phyloP scores from a whole-genome alignment of 1,140 invertebrate genomes.

The Eurosta solidaginis region DNA sequence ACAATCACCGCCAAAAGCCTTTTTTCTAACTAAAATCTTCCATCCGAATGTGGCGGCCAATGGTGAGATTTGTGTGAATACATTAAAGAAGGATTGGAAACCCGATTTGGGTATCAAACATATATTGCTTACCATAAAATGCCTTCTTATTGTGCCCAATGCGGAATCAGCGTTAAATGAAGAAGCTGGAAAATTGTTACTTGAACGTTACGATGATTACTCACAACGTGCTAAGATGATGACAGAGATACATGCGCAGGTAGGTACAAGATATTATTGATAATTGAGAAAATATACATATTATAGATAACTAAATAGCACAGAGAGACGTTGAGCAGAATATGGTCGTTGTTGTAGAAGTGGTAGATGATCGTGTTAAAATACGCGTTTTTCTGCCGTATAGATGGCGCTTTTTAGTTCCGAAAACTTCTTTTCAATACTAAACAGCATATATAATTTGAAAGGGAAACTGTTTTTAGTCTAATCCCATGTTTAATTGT shows the following conservation, averaged over 20 bases:
- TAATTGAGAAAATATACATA: neutral
- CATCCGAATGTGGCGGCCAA: slow-evolving; percentile 94
- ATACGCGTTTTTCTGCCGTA: too few relatives aligned
- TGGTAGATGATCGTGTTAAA: too few relatives aligned
- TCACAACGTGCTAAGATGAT: slow-evolving; percentile 88
- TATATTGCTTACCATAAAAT: slow-evolving; percentile 91
- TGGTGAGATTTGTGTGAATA: slow-evolving; percentile 98
- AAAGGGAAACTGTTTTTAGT: too few relatives aligned
- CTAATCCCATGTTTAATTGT: too few relatives aligned
- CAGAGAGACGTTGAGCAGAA: too few relatives aligned
- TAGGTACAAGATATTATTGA: slow-evolving; percentile 30
- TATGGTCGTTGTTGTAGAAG: too few relatives aligned
- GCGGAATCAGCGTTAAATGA: slow-evolving; percentile 93
- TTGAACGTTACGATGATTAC: slow-evolving; percentile 92
- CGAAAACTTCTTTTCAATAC: too few relatives aligned
- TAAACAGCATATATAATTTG: too few relatives aligned
- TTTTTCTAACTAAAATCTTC: slow-evolving; percentile 96
- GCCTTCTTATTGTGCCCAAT: slow-evolving; percentile 91
- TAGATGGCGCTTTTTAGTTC: too few relatives aligned
- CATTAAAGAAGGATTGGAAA: slow-evolving; percentile 96
- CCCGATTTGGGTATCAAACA: slow-evolving; percentile 95
- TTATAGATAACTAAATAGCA: too few relatives aligned
- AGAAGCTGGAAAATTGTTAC: slow-evolving; percentile 87
- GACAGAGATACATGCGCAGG: slow-evolving; percentile 89
- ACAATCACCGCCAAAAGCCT: slow-evolving; percentile 89